Conservation (phyloP, 2,797 vertebrate genomes). For the Chelonia mydas region DNA sequence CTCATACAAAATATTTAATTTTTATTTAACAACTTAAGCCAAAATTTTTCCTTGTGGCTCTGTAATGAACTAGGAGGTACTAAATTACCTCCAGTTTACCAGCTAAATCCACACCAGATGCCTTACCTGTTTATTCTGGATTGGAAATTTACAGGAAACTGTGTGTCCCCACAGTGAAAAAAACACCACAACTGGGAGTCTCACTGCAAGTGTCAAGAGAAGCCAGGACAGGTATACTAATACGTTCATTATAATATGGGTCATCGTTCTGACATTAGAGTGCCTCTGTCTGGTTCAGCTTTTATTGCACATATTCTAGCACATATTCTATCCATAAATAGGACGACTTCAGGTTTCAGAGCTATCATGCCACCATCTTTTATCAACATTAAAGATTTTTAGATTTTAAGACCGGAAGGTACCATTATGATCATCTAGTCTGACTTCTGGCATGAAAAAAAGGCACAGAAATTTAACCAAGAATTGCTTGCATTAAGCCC, state of each 20-base stretch:
- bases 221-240: neutral
- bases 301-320: no score
- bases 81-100: neutral
- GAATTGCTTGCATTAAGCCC: no score
- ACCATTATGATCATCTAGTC: no score
- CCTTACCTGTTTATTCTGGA: neutral
- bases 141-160: neutral
- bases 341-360: no score
- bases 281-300: no score
- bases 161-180: no score
- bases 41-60: neutral
- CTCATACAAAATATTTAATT: neutral
- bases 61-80: neutral
- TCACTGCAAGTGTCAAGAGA: neutral
- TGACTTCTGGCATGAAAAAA: no score
- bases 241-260: neutral
- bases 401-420: no score
- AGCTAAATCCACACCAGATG: neutral
- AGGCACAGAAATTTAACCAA: no score
- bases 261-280: neutral
- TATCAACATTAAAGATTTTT: no score
- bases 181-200: neutral
- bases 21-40: neutral
- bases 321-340: no score
- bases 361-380: no score